Percentiles rank a stretch among this genome's conserved stretches.
These are phyloP conservation scores for Euproctis similis DNA, from an alignment of 2,888 invertebrate genomes.

Conservation along the genomic window DNA sequence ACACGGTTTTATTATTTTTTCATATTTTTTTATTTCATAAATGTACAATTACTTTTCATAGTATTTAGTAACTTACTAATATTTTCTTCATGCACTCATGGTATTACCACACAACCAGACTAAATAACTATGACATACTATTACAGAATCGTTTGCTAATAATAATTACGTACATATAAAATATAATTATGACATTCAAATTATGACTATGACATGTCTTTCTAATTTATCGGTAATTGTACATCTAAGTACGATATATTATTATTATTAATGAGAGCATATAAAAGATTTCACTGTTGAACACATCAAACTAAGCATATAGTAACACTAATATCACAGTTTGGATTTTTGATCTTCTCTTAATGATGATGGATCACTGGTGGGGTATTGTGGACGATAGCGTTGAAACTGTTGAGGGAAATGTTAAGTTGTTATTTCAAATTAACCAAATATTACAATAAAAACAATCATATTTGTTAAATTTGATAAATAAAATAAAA, in stretches of 20 bases:
- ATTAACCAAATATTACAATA: too few relatives aligned
- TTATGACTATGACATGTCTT: conserved; percentile 9
- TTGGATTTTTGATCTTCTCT: conserved; percentile 30
- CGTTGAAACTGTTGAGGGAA: conserved; percentile 75
- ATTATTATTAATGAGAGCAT: conserved; percentile 39
- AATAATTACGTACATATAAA: not conserved
- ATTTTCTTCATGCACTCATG: too few relatives aligned
- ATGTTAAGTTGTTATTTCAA: too few relatives aligned
- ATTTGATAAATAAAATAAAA: too few relatives aligned
- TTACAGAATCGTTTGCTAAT: conserved; percentile 4
- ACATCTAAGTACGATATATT: conserved; percentile 18
- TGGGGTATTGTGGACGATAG: conserved; percentile 67
- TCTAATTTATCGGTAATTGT: conserved; percentile 10
- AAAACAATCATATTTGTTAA: too few relatives aligned
- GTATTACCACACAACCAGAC: too few relatives aligned
- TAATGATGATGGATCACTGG: conserved; percentile 71
- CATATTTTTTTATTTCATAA: too few relatives aligned
- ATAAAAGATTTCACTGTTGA: conserved; percentile 29
- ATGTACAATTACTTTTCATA: too few relatives aligned
- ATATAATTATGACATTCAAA: conserved; percentile 4
- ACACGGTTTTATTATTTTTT: too few relatives aligned
- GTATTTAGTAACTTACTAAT: too few relatives aligned
- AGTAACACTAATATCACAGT: conserved; percentile 66
- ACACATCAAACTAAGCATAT: too few relatives aligned
- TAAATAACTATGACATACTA: too few relatives aligned